These are phyloP conservation scores for Exephanes ischioxanthus DNA, from an alignment of 2,888 invertebrate species.

Conservation along the genomic window DNA sequence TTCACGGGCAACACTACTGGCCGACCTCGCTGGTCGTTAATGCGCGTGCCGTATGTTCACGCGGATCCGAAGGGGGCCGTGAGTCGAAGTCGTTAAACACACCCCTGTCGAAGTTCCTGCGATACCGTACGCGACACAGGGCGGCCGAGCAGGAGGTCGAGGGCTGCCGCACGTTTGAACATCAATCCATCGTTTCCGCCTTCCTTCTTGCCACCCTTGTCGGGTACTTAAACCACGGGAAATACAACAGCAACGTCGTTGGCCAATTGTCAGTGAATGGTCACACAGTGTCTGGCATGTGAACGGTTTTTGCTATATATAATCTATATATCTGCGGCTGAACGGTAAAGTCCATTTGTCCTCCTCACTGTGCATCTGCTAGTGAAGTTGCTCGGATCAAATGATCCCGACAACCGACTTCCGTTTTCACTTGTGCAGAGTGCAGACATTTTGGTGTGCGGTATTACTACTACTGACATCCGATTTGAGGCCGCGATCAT, in stretches of 20 bases:
- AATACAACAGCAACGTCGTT: slow-evolving; percentile 1
- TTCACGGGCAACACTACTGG: slow-evolving; percentile 25
- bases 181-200: slow-evolving; percentile 7
- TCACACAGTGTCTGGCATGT: background rate
- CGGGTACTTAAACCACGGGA: background rate
- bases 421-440: background rate
- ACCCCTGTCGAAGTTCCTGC: slow-evolving; percentile 48
- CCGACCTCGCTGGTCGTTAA: slow-evolving; percentile 28
- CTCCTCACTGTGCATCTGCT: background rate
- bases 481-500: background rate
- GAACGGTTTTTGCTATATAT: background rate
- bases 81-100: slow-evolving; percentile 60
- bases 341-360: background rate
- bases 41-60: slow-evolving; percentile 47
- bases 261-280: background rate
- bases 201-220: slow-evolving; percentile 13
- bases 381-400: background rate
- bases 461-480: background rate
- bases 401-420: background rate
- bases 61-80: slow-evolving; percentile 21
- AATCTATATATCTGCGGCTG: background rate
- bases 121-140: slow-evolving; percentile 43
- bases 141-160: slow-evolving; percentile 21
- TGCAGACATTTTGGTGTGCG: background rate
- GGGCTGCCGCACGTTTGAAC: slow-evolving; percentile 28